A percentile compares a stretch with the other conserved stretches of the same genome.
phyloP scores from a whole-genome alignment of 2,888 invertebrate genomes.

The Notodromas monacha region DNA sequence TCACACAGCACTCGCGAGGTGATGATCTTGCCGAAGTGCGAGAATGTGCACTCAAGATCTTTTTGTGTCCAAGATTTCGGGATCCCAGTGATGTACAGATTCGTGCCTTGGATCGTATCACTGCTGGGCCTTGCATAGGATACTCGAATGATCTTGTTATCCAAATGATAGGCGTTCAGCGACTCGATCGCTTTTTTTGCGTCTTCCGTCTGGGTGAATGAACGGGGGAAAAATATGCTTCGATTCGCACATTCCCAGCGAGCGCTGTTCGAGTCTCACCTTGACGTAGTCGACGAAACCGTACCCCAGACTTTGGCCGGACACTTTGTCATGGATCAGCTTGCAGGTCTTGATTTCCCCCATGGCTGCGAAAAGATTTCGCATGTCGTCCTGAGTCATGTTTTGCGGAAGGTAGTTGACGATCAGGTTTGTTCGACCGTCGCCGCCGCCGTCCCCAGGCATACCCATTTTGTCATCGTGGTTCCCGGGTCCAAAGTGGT shows the following conservation, averaged over 20 bases:
- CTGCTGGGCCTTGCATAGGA: constrained; percentile 18
- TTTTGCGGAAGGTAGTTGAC: constrained; percentile 18
- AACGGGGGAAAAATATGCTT: too few relatives aligned
- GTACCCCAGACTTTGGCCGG: constrained; percentile 17
- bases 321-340: constrained; percentile 17
- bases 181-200: constrained; percentile 17
- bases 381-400: constrained; percentile 18
- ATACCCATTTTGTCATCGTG: constrained; percentile 9
- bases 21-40: constrained; percentile 17
- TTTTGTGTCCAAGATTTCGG: constrained; percentile 17
- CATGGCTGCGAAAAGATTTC: constrained; percentile 16
- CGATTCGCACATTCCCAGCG: too few relatives aligned
- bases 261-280: too few relatives aligned
- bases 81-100: constrained; percentile 18
- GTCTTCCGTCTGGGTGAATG: constrained; percentile 14
- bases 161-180: constrained; percentile 16
- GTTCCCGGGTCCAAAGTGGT: constrained; percentile 8
- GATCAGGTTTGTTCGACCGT: too few relatives aligned
- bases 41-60: constrained; percentile 18
- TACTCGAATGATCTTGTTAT: constrained; percentile 18
- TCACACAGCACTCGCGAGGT: constrained; percentile 18
- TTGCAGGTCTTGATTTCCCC: constrained; percentile 18
- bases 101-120: constrained; percentile 18
- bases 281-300: constrained; percentile 18
- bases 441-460: too few relatives aligned